Evolutionary conservation across 1,140 invertebrate species (phyloP).

Genomic region (Drosophila asahinai): DNA sequence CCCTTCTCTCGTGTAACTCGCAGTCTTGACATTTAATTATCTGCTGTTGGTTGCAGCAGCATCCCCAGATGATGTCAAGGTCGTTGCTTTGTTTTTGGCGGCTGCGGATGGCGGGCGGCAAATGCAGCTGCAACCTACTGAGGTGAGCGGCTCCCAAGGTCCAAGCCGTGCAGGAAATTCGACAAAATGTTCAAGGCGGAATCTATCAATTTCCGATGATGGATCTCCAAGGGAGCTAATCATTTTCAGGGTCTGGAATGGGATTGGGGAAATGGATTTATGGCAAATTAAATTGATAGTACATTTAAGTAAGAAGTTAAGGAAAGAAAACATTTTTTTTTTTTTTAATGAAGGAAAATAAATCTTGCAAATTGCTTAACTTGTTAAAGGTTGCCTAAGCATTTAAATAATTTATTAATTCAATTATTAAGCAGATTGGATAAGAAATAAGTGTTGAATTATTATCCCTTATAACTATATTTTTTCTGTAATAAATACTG

Average conservation of each 20-base stretch:
- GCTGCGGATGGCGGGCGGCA: conserved; percentile 30
- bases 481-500: too few relatives aligned
- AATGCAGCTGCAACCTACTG: conserved; percentile 8
- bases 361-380: neutral
- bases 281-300: neutral
- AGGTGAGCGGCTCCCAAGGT: conserved; percentile 40
- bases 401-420: too few relatives aligned
- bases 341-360: neutral
- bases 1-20: conserved; percentile 22
- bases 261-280: neutral
- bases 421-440: too few relatives aligned
- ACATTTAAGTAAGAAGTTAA: neutral
- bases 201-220: conserved; percentile 22
- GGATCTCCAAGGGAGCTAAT: neutral
- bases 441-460: too few relatives aligned
- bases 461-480: too few relatives aligned
- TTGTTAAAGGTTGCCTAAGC: neutral
- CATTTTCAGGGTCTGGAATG: conserved; percentile 9
- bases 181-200: conserved; percentile 33
- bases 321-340: neutral
- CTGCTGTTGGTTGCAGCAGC: conserved; percentile 45
- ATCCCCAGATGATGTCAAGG: conserved; percentile 47
- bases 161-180: conserved; percentile 37
- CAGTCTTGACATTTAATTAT: conserved; percentile 76
- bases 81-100: conserved; percentile 35